Percentiles rank a stretch among this genome's conserved stretches.
These are phyloP conservation scores for Urocitellus parryii DNA, from an alignment of 2,113 vertebrate genomes.

Conservation along the genomic window DNA sequence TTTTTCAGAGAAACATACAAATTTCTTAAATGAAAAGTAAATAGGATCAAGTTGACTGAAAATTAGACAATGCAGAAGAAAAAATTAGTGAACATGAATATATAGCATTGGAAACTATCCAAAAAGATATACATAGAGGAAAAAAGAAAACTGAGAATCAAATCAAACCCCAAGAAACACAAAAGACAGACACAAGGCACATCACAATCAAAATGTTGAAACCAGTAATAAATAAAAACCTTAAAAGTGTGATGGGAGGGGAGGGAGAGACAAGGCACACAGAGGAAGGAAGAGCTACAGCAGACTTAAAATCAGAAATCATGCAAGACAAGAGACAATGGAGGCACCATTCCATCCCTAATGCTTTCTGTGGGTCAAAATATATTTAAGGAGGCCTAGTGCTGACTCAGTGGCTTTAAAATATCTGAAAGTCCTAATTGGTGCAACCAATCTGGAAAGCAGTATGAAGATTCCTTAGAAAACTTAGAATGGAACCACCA, in stretches of 20 bases:
- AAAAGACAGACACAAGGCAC: conserved; percentile 26
- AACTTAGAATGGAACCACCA: too few relatives aligned
- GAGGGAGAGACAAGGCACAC: not conserved
- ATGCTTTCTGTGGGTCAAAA: not conserved
- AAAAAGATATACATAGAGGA: not conserved
- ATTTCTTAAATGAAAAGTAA: conserved; percentile 11
- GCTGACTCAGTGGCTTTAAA: not conserved
- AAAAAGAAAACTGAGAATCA: not conserved
- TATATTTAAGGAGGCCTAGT: conserved; percentile 12
- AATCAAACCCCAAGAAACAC: conserved; percentile 29
- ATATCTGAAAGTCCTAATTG: not conserved
- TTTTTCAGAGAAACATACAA: conserved; percentile 32
- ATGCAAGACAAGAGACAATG: not conserved
- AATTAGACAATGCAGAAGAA: not conserved
- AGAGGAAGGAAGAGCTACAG: not conserved
- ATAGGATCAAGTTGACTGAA: not conserved
- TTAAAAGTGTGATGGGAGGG: not conserved
- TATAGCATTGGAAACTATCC: not conserved
- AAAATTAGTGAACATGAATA: conserved; percentile 36
- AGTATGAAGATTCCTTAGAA: too few relatives aligned
- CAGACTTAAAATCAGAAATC: not conserved
- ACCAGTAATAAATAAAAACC: conserved; percentile 24
- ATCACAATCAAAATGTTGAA: conserved; percentile 24
- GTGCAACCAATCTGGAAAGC: too few relatives aligned
- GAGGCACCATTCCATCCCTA: not conserved